These are phyloP conservation scores for Panzeria rudis DNA, from an alignment of 2,888 invertebrate genomes.

Conservation along the genomic window DNA sequence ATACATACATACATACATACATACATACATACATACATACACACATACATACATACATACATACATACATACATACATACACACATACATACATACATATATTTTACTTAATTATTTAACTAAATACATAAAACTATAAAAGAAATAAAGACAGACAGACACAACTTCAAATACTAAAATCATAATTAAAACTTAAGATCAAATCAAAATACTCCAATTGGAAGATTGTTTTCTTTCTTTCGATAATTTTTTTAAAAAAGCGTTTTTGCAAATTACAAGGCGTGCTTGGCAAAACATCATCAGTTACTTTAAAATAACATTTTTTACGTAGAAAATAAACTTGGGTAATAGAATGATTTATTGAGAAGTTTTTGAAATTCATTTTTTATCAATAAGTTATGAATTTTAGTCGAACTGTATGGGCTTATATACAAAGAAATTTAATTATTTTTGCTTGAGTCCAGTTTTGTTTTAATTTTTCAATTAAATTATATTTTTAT, in stretches of 20 bases:
- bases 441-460: too few relatives aligned
- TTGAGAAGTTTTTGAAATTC: too few relatives aligned
- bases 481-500: too few relatives aligned
- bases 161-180: not conserved
- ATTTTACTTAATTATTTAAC: conserved; percentile 47
- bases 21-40: too few relatives aligned
- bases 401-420: too few relatives aligned
- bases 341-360: not conserved
- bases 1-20: conserved; percentile 63
- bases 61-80: too few relatives aligned
- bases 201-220: conserved; percentile 13
- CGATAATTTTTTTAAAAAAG: too few relatives aligned
- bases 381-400: too few relatives aligned
- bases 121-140: conserved; percentile 14
- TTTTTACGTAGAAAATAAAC: not conserved
- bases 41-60: too few relatives aligned
- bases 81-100: conserved; percentile 55
- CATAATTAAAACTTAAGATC: not conserved
- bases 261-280: not conserved
- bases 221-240: too few relatives aligned
- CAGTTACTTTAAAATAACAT: not conserved
- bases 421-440: too few relatives aligned
- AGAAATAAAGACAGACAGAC: conserved; percentile 16
- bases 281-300: not conserved
- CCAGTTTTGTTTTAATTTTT: too few relatives aligned